Evolutionary conservation across 2,113 vertebrate genomes (phyloP).

Genomic region (Pholis gunnellus): DNA sequence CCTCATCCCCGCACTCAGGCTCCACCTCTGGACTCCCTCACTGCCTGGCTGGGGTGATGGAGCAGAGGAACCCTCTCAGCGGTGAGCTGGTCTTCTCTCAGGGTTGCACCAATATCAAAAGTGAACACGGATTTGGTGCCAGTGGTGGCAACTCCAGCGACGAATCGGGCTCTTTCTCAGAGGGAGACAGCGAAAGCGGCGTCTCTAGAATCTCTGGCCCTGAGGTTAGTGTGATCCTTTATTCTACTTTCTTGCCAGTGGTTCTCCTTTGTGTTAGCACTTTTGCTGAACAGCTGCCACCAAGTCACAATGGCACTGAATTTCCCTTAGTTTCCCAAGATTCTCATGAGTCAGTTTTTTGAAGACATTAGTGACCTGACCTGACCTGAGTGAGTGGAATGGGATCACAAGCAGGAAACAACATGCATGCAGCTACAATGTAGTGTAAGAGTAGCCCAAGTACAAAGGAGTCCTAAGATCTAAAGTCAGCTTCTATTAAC

Average conservation of each 20-base stretch:
- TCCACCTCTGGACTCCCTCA: constrained; percentile 80
- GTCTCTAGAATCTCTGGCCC: constrained; percentile 89
- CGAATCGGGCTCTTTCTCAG: constrained; percentile 95
- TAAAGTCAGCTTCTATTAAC: background rate
- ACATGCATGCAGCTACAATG: background rate
- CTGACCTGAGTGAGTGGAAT: background rate
- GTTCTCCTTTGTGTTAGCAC: background rate
- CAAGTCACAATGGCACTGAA: background rate
- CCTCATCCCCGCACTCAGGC: constrained; percentile 91
- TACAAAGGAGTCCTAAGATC: background rate
- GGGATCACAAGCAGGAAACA: background rate
- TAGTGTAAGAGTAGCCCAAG: background rate
- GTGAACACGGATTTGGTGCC: constrained; percentile 85
- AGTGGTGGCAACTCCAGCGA: constrained; percentile 97
- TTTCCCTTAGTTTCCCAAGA: background rate
- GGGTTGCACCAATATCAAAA: constrained; percentile 91
- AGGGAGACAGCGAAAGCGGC: constrained; percentile 96
- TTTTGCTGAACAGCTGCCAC: background rate
- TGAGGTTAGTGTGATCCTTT: constrained; percentile 85
- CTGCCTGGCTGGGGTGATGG: constrained; percentile 83
- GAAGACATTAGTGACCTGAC: background rate
- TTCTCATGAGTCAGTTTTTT: background rate
- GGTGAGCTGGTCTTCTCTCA: constrained; percentile 88
- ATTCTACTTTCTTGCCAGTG: background rate
- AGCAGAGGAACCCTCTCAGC: constrained; percentile 86